Evolutionary conservation across 2,113 vertebrate species (phyloP), one percentile per base, ranked within the genome.

Genomic region (Anoplopoma fimbria): DNA sequence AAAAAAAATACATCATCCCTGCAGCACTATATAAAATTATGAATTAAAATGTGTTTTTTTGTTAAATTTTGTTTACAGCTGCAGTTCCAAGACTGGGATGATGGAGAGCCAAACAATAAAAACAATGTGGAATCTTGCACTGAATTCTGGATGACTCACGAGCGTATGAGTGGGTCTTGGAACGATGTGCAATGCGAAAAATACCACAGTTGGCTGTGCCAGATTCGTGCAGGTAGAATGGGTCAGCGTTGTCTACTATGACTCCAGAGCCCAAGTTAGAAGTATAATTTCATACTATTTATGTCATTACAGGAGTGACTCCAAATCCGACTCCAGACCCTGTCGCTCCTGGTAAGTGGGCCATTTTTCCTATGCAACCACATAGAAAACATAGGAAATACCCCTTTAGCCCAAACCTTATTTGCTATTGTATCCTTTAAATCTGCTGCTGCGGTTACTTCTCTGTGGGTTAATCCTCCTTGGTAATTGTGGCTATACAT

Each of bases 71-170:
- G 86, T 9, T 84, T 71, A 23, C 21, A 97, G 97, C 74, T 97
- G 31, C 90, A 83, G 0, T 98, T 95, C 93, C 94, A 96, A 93
- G 94, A 95, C 71, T 98, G 97, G 97, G 67, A 68, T 23, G 93
- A 90, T n/a, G 97, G 95, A 81, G 96, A 98, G 79, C 97, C 97
- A 40, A 96, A 97, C 91, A 97, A 97, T 93, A 93, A 94, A 38
- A 95, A 96, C 79, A 96, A 95, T 27, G n/a, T 95, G 58, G 97
- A 97, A 91, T 96, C 93, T 23, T 98, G 97, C 87, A 90, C 71
- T 53, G 96, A 96, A 86, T 7, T 96, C 34, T 80, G 7, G 15
- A 47, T 89, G 9, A 47, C 67, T 10, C 14, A 88, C 73, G 1
- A 0, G 36, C 0, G 9, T 0, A 0, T 0, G 0, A 1, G 2